phyloP scores from a whole-genome alignment of 2,888 invertebrate genomes.

The Tenthredo livida region DNA sequence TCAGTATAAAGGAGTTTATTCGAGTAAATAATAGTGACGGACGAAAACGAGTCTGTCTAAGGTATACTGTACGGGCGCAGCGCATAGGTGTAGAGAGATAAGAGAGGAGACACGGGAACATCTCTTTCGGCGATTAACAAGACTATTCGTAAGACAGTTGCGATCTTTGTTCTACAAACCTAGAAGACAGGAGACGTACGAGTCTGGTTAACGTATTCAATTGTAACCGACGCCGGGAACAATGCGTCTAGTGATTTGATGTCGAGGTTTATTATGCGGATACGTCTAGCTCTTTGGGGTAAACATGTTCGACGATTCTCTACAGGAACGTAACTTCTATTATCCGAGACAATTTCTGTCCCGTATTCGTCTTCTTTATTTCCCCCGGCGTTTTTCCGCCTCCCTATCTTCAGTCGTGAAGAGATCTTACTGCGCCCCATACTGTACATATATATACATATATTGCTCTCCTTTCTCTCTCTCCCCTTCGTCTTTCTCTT shows the following conservation, averaged over 20 bases:
- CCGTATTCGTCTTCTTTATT: slow-evolving; percentile 17
- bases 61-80: neutral
- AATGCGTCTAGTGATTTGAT: slow-evolving; percentile 42
- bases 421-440: neutral
- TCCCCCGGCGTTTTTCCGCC: neutral
- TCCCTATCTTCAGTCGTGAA: neutral
- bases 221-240: slow-evolving; percentile 26
- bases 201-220: slow-evolving; percentile 41
- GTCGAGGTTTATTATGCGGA: slow-evolving; percentile 43
- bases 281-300: slow-evolving; percentile 5
- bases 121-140: slow-evolving; percentile 40
- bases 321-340: slow-evolving; percentile 15
- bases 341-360: slow-evolving; percentile 26
- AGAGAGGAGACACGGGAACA: slow-evolving; percentile 8
- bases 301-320: slow-evolving; percentile 38
- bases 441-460: neutral
- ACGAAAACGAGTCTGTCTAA: slow-evolving; percentile 34
- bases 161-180: slow-evolving; percentile 15
- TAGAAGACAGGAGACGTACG: neutral
- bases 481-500: neutral
- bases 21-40: slow-evolving; percentile 38
- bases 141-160: slow-evolving; percentile 36
- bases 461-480: neutral
- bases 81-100: neutral
- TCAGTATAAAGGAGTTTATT: neutral